These are phyloP conservation scores for Manacus vitellinus DNA, from an alignment of 2,113 vertebrate genomes.

Conservation along the genomic window DNA sequence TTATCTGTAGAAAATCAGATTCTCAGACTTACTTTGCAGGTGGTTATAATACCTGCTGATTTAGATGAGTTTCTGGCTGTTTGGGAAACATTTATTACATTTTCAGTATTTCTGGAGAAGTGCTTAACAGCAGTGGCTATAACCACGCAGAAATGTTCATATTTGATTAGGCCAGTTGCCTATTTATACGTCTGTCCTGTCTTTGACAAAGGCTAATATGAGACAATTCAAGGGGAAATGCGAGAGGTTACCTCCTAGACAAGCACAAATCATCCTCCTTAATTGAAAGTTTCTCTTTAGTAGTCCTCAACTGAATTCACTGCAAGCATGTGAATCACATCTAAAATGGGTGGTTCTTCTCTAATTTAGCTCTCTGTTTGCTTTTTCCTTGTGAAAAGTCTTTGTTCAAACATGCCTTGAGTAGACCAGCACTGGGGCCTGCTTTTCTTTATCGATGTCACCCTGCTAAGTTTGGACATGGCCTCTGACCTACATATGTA, in stretches of 20 bases:
- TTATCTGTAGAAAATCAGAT: slow-evolving; percentile 44
- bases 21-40: slow-evolving; percentile 32
- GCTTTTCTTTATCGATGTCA: neutral
- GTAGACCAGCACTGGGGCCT: neutral
- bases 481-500: neutral
- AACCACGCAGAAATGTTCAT: neutral
- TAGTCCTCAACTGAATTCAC: neutral
- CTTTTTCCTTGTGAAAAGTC: neutral
- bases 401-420: neutral
- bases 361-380: neutral
- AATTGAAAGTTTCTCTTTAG: neutral
- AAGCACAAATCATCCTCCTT: neutral
- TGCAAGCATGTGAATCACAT: neutral
- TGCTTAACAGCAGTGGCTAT: neutral
- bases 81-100: slow-evolving; percentile 35
- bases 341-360: neutral
- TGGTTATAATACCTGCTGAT: slow-evolving; percentile 40
- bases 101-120: slow-evolving; percentile 34
- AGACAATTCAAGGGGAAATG: neutral
- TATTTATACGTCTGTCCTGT: neutral
- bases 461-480: neutral
- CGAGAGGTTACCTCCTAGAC: neutral
- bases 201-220: neutral
- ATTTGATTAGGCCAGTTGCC: neutral
- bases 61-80: slow-evolving; percentile 29